Evolutionary conservation across 2,797 vertebrate species (phyloP).

Genomic region (Chaetophractus vellerosus): DNA sequence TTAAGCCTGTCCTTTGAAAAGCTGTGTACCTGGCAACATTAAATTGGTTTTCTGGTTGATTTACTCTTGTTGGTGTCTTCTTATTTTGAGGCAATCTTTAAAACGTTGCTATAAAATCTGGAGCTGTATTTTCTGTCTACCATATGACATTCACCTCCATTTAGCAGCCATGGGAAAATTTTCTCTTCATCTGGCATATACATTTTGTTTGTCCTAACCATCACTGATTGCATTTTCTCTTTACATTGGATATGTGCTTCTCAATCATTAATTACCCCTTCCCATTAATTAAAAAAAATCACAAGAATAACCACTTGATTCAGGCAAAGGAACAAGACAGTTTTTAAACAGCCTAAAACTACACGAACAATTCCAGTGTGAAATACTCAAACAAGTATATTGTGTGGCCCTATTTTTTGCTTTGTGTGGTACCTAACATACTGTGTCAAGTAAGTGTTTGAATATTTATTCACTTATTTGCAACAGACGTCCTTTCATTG

Average conservation of each 20-base stretch:
- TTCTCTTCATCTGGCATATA: neutral
- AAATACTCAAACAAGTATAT: neutral
- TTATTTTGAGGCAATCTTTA: conserved; percentile 10
- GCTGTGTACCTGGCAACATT: neutral
- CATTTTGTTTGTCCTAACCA: neutral
- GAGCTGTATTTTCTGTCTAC: neutral
- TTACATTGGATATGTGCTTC: neutral
- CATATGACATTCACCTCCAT: neutral
- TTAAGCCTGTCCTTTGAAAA: neutral
- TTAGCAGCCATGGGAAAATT: neutral
- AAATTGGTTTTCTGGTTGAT: neutral
- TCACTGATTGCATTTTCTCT: neutral
- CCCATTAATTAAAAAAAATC: neutral
- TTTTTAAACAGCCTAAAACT: neutral
- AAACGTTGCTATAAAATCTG: neutral
- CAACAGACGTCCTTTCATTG: neutral
- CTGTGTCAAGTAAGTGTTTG: neutral
- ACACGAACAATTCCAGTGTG: neutral
- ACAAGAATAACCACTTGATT: neutral
- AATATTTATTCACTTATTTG: neutral
- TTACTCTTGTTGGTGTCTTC: neutral
- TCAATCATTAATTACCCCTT: conserved; percentile 9
- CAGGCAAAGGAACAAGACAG: neutral
- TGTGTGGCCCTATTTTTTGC: neutral
- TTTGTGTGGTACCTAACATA: neutral